phyloP scores from a whole-genome alignment of 2,113 vertebrate genomes.

The Varanus komodoensis region DNA sequence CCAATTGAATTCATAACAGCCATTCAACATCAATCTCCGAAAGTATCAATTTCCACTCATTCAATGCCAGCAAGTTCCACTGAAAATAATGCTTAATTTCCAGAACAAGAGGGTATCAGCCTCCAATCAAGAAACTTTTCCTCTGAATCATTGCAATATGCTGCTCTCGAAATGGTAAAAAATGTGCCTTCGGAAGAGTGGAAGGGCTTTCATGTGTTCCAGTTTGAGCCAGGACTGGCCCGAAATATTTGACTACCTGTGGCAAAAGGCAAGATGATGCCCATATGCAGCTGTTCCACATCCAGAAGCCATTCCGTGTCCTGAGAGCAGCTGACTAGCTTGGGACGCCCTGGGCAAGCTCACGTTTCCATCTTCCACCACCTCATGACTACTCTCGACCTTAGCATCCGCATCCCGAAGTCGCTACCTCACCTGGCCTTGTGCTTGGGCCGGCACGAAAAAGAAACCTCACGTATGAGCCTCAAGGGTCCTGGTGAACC shows the following conservation, averaged over 20 bases:
- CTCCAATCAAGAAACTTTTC: neutral
- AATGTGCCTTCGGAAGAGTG: neutral
- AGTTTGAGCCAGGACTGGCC: neutral
- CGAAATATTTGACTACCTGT: neutral
- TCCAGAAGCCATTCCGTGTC: neutral
- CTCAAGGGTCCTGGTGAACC: neutral
- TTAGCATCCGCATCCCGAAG: too few relatives aligned
- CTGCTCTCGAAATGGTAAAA: neutral
- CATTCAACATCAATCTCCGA: neutral
- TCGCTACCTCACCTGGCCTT: too few relatives aligned
- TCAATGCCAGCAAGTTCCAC: neutral
- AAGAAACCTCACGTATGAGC: neutral
- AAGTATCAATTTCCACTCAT: neutral
- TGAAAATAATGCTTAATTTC: neutral
- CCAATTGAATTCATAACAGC: neutral
- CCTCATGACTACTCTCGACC: too few relatives aligned
- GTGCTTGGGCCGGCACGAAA: neutral
- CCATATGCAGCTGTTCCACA: neutral
- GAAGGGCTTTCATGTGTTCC: neutral
- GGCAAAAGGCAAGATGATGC: neutral
- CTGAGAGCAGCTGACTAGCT: too few relatives aligned
- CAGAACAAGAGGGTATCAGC: neutral
- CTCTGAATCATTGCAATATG: neutral
- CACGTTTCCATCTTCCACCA: too few relatives aligned
- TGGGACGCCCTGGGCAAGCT: too few relatives aligned